These are phyloP conservation scores for Napeogenes sylphis DNA, from an alignment of 2,888 invertebrate genomes.

Conservation along the genomic window DNA sequence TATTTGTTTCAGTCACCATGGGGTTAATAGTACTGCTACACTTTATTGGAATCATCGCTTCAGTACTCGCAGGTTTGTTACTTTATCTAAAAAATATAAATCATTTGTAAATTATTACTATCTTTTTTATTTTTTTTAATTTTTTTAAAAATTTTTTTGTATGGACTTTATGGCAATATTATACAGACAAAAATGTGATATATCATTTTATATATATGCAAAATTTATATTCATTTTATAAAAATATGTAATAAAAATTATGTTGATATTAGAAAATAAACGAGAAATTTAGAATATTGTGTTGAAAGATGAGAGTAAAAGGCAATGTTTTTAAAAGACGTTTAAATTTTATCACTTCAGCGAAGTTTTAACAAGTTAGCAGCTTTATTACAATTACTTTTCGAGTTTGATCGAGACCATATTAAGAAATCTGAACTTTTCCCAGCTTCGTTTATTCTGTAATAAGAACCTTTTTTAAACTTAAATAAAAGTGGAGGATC, in stretches of 20 bases:
- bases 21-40: slow-evolving; percentile 40
- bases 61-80: slow-evolving; percentile 47
- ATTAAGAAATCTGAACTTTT: slow-evolving; percentile 7
- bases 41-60: slow-evolving; percentile 42
- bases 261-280: too few species aligned
- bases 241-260: too few species aligned
- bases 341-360: neutral
- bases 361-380: slow-evolving; percentile 3
- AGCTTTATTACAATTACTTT: slow-evolving; percentile 8
- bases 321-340: neutral
- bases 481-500: neutral
- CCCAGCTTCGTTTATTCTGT: neutral
- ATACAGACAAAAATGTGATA: too few species aligned
- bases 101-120: too few species aligned
- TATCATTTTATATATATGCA: too few species aligned
- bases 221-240: too few species aligned
- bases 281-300: neutral
- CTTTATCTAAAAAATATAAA: too few species aligned
- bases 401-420: slow-evolving; percentile 1
- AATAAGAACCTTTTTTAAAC: neutral
- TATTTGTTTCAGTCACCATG: slow-evolving; percentile 49
- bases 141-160: too few species aligned
- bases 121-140: too few species aligned
- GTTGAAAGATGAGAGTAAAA: neutral
- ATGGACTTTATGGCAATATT: too few species aligned